Evolutionary conservation across 2,113 vertebrate genomes (phyloP), one percentile per base, ranked within the genome.

Genomic region (Strix aluco): DNA sequence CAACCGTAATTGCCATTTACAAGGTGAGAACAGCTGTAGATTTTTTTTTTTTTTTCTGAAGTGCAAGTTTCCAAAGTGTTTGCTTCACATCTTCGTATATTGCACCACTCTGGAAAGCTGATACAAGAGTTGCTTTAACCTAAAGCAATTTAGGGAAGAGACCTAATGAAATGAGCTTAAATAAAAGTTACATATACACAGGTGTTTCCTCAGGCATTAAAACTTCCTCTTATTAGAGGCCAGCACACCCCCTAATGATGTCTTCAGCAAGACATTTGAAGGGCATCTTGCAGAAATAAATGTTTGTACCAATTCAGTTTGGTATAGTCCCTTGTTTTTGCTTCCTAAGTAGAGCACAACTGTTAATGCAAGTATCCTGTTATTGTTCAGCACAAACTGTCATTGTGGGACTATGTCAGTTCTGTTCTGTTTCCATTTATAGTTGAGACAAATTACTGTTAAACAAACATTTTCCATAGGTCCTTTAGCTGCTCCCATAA

Each of bases 281-380:
- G 27, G 69, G 46, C 18, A 27, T 79, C 74, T 91, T 78, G 58
- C n/a, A 86, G 77, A 90, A 91, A 63, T 78, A 81, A 82, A 58
- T 91, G 51, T 52, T 94, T 81, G 62, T 81, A 88, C 54, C 36
- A 63, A 11, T 73, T 94, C 34, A 85, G 1, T 84, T 95, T 86
- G 38, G 72, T 94, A 22, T 69, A 80, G 72, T 84, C 62, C 16
- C 63, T 89, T 92, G 70, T n/a, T 84, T 80, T 94, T 88, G 75
- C 86, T 92, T 96, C 87, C 87, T 81, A 88, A 74, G 80, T 58
- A 69, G 66, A 88, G n/a, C 93, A 77, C 74, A 57, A 94, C 73
- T 79, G 32, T 91, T 96, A 94, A 66, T 97, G 87, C 62, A 96
- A 93, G 81, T 92, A 97, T 96, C 96, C 96, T 97, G 96, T 94